Base-by-base conservation (phyloP, 2,113 vertebrate genomes). In the Psittacara wagleri region DNA sequence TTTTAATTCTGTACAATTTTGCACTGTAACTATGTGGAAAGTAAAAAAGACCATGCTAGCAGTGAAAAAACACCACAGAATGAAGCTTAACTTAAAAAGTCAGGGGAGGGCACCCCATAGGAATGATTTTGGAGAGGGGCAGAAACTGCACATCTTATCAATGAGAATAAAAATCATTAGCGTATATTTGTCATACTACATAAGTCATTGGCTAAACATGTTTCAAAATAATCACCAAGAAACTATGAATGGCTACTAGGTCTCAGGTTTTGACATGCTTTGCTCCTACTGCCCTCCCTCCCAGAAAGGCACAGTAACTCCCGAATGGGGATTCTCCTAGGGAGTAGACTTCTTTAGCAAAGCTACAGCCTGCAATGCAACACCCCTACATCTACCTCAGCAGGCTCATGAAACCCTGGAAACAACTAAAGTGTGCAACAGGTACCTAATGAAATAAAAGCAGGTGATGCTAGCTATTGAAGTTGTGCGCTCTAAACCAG, bases 291-390 rank as follows among this genome's bases (percentile, higher is more conserved):
- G 37, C 10, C 23, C 25, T 51, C 33, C 23, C 25, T 43, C 33
- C 33, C 0, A 0, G 17, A 33, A 54, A 75, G 7, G 43, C 14
- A 78, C 25, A 55, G 44, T 63, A 94, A 78, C 11, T 75, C 68
- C 31, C 1, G 1, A 55, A 44, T 0, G 0, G 18, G 29, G 23
- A 72, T 81, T 88, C n/a, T 43, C 43, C 16, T 19, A 23, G 2
- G 2, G 22, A 43, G 1, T 9, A 29, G 20, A n/a, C 75, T 84
- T 77, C 69, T 75, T 55, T 54, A 46, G 5, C 48, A 39, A 28
- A 19, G 29, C 31, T 29, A 27, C 35, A 74, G 67, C 22, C 19
- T 11, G 76, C 90, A 62, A 17, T 13, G 13, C 3, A 31, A 51
- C 22, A 18, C 16, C 22, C n/a, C 49, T 16, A 6, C 48, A 5